Base-by-base conservation (phyloP, 2,797 vertebrate species). In the Ispidina picta region DNA sequence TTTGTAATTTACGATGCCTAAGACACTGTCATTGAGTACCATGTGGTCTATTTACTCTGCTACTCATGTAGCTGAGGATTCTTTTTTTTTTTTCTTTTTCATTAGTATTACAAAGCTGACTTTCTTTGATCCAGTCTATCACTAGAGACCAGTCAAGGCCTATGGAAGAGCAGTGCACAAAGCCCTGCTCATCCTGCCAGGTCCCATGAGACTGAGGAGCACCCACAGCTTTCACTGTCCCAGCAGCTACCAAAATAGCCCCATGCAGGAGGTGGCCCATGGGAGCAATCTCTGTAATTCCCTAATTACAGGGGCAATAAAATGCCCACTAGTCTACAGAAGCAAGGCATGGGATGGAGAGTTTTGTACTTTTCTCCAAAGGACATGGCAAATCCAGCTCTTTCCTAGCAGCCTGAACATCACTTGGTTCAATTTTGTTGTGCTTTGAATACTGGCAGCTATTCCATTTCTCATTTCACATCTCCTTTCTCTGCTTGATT, bases 321-420 rank as follows among this genome's bases (percentile, higher is more conserved):
- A 56, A 54, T 0, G 1, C 1, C 41, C 9, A 8, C 19, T 5
- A 5, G 4, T 31, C 29, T 26, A 17, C 25, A 41, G 3, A 22
- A 16, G 8, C 7, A 29, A 48, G 54, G 16, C 4, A 28, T 1
- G 1, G 29, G 29, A 4, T 29, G 22, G 26, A 25, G 10, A 22
- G 26, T 68, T 77, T 33, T 12, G 10, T 9, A 28, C 25, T 62
- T 48, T 25, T 3, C 46, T 73, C 62, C 58, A 22, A 49, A 14
- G 17, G 6, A 63, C 7, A 1, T 15, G 37, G 43, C 25, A 55
- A 80, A 88, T 17, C 9, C 69, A 54, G 23, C 5, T 8, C 8
- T 58, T 72, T 6, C 15, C 48, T 5, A 31, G 19, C 44, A n/a
- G 14, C 5, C 55, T 5, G 63, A 48, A 41, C 55, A 26, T 29